Conservation (phyloP, 2,113 vertebrate species). For the Siphamia tubifer region DNA sequence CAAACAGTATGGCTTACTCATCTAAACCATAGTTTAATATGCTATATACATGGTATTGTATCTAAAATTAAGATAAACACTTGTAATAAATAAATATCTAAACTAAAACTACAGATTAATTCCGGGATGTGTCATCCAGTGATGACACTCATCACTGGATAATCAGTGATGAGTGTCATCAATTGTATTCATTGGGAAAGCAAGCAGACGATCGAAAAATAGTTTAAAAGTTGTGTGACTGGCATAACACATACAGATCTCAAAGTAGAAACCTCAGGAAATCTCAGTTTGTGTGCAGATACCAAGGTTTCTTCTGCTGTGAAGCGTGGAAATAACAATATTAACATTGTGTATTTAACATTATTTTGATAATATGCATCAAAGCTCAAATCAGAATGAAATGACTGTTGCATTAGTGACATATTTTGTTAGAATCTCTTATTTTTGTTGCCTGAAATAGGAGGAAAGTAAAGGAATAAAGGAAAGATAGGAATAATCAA, state of each 20-base stretch:
- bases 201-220: not conserved
- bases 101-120: not conserved
- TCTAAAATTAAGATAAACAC: not conserved
- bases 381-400: too few species aligned
- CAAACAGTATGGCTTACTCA: slow-evolving; percentile 18
- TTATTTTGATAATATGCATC: too few species aligned
- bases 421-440: too few species aligned
- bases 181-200: not conserved
- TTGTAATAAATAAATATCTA: not conserved
- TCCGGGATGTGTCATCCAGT: not conserved
- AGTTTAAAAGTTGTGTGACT: not conserved
- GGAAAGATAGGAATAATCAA: not conserved
- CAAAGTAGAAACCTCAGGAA: too few species aligned
- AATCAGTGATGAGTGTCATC: not conserved
- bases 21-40: slow-evolving; percentile 8
- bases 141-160: too few species aligned
- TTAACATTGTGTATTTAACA: too few species aligned
- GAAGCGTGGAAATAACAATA: too few species aligned
- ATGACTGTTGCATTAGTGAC: too few species aligned
- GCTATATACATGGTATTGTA: not conserved
- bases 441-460: too few species aligned
- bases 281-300: too few species aligned
- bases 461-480: not conserved
- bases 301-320: too few species aligned
- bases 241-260: not conserved